phyloP scores from a whole-genome alignment of 2,888 invertebrate species.

The Molanna angustata region DNA sequence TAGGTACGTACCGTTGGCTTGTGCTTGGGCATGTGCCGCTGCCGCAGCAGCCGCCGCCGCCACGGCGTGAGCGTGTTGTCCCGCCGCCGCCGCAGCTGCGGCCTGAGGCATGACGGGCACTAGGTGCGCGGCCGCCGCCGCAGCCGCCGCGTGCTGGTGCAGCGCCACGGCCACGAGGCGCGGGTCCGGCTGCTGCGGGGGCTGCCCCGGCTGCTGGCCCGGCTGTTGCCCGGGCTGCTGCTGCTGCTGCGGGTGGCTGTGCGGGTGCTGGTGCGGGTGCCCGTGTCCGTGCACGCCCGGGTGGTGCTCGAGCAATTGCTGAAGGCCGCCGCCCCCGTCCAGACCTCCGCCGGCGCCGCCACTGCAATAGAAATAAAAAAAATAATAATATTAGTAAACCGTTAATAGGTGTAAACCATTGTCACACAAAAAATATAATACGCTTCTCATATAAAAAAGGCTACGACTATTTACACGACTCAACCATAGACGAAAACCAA shows the following conservation, averaged over 20 bases:
- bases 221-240: conserved; percentile 39
- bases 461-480: no score
- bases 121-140: conserved; percentile 36
- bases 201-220: conserved; percentile 39
- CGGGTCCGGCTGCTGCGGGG: conserved; percentile 37
- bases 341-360: conserved; percentile 54
- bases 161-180: conserved; percentile 34
- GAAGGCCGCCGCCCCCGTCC: conserved; percentile 49
- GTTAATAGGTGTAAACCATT: no score
- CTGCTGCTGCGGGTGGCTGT: conserved; percentile 37
- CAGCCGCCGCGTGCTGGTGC: conserved; percentile 47
- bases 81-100: conserved; percentile 37
- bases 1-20: conserved; percentile 36
- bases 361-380: conserved; percentile 35
- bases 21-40: conserved; percentile 35
- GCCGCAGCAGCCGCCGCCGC: conserved; percentile 34
- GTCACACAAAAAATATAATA: no score
- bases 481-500: no score
- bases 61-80: conserved; percentile 34
- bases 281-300: conserved; percentile 36
- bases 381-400: no score
- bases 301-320: conserved; percentile 41
- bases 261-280: conserved; percentile 40
- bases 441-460: no score
- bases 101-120: conserved; percentile 35